These are phyloP conservation scores for Tetropium fuscum DNA, from an alignment of 2,888 invertebrate genomes.

Conservation along the genomic window DNA sequence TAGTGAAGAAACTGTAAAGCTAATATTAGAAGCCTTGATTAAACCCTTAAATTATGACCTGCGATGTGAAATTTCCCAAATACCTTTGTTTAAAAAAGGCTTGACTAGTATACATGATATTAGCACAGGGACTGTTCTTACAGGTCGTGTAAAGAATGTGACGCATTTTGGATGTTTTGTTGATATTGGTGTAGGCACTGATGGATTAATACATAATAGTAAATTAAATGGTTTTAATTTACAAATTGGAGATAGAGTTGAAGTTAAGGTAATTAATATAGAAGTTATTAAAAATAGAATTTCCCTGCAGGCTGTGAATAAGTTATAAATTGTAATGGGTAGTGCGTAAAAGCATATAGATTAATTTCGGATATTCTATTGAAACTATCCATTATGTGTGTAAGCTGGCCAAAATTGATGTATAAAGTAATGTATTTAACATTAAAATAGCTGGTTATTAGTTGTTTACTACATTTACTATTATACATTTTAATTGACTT, in stretches of 20 bases:
- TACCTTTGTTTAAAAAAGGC: constrained; percentile 82
- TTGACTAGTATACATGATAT: constrained; percentile 78
- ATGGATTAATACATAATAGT: constrained; percentile 78
- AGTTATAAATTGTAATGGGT: constrained; percentile 59
- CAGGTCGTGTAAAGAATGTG: constrained; percentile 86
- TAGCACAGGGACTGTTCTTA: constrained; percentile 71
- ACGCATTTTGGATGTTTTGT: constrained; percentile 94
- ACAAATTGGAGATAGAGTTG: constrained; percentile 77
- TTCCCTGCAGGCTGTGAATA: constrained; percentile 52
- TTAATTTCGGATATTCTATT: too few relatives aligned
- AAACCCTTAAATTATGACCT: constrained; percentile 81
- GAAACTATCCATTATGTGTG: too few relatives aligned
- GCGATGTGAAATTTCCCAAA: constrained; percentile 72
- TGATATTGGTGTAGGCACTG: constrained; percentile 81
- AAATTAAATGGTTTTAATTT: constrained; percentile 70
- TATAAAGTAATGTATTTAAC: too few relatives aligned
- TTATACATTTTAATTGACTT: too few relatives aligned
- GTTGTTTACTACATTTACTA: too few relatives aligned
- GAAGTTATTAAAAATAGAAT: constrained; percentile 72
- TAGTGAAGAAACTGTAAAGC: constrained; percentile 73
- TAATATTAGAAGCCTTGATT: constrained; percentile 81
- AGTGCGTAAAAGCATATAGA: too few relatives aligned
- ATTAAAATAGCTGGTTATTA: too few relatives aligned
- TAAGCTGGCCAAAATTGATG: too few relatives aligned
- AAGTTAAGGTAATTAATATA: constrained; percentile 73